Evolutionary conservation across 2,888 invertebrate species (phyloP), one percentile per base, ranked within the genome.

Genomic region (Agrotis segetum): DNA sequence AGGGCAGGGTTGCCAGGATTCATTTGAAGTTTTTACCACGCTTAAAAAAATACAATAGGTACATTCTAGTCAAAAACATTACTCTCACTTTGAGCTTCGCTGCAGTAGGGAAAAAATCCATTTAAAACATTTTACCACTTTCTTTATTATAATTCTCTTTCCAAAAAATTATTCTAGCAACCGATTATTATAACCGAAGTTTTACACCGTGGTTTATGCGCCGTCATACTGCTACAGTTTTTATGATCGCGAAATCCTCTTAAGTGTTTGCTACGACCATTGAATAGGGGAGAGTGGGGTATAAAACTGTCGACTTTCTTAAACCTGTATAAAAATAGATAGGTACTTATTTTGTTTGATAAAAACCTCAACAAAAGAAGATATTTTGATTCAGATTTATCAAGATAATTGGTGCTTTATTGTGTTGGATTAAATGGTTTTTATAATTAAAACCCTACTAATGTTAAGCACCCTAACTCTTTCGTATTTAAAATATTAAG

Each of bases 251-350:
- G 46, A 52, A 72, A 56, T 72, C 24, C 74, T 13, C 7, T n/a
- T 52, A 73, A 73, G 72, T 71, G 61, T 47, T 71, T 40, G n/a
- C 21, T 60, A 40, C 47, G 19, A 58, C 64, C 56, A 40, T 64
- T 11, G 58, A 56, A 21, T 5, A 47, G 65, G 21, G 24, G 34
- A 49, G 46, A 40, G 19, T 2, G 14, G 72, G 21, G 6, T 29
- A 7, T 46, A 64, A 64, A 74, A 47, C 11, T 19, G 13, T 21
- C 17, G 2, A 4, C 11, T 47, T 55, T 60, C 14, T 47, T 44
- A 56, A 3, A 19, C 14, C 14, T 24, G 1, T 21, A 56, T 29
- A 29, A 29, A 29, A 29, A 29, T 5, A 29, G 29, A 29, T 29
- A 5, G 3, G 3, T 6, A 29, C 6, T 6, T 29, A 5, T 29